These are phyloP conservation scores for Drosophila seguyi DNA, from an alignment of 1,140 invertebrate species.

Conservation along the genomic window DNA sequence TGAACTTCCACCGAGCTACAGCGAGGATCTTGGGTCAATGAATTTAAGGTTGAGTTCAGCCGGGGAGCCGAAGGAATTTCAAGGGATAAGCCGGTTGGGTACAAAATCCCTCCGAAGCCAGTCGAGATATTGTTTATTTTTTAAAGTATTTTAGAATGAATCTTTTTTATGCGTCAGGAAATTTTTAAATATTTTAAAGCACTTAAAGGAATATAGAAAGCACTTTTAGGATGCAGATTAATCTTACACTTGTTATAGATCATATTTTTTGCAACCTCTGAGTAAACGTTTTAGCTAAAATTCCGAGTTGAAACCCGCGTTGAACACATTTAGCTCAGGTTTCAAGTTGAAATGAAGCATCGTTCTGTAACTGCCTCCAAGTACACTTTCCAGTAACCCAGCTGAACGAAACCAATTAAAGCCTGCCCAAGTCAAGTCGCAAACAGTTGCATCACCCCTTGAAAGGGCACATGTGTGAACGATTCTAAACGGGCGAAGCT, in stretches of 20 bases:
- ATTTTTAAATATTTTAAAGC: background rate
- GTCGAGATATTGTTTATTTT: background rate
- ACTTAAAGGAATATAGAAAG: too few species aligned
- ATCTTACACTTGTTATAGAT: too few species aligned
- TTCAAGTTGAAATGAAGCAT: background rate
- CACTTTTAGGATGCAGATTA: too few species aligned
- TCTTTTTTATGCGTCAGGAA: background rate
- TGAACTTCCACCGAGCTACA: slow-evolving; percentile 18
- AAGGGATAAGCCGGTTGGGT: background rate
- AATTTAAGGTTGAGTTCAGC: background rate
- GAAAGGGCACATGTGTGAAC: background rate
- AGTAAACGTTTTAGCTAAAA: background rate
- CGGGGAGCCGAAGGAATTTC: background rate
- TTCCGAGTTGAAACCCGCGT: background rate
- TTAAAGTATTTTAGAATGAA: background rate
- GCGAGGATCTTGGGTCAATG: slow-evolving; percentile 5
- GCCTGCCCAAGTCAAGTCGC: slow-evolving; percentile 13
- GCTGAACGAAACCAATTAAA: slow-evolving; percentile 13
- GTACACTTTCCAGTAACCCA: background rate
- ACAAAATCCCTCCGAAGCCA: background rate
- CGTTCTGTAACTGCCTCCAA: slow-evolving; percentile 6
- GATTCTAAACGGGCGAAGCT: slow-evolving; percentile 1
- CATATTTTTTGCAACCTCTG: background rate
- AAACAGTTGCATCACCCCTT: slow-evolving; percentile 12
- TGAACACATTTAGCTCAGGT: background rate